phyloP scores from a whole-genome alignment of 2,888 invertebrate species.

The Ptilodon capucinus region DNA sequence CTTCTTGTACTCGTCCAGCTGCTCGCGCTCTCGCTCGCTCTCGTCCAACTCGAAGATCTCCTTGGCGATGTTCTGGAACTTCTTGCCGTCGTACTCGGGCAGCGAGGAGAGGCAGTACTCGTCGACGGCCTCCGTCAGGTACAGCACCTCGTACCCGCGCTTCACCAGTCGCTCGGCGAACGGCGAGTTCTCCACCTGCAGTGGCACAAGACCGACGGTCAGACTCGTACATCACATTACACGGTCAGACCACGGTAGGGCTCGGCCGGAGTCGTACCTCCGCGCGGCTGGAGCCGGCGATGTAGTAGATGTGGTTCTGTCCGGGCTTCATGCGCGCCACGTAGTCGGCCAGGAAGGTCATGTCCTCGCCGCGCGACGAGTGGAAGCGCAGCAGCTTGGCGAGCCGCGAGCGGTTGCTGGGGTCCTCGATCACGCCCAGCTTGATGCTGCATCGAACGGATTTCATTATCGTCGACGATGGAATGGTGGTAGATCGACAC shows the following conservation, averaged over 20 bases:
- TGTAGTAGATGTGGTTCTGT: constrained; percentile 97
- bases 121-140: constrained; percentile 97
- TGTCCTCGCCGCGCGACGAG: constrained; percentile 86
- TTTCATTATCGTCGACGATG: too few species aligned
- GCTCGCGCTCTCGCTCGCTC: constrained; percentile 86
- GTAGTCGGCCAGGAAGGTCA: constrained; percentile 93
- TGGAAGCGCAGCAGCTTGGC: constrained; percentile 97
- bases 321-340: constrained; percentile 97
- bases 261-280: constrained; percentile 78
- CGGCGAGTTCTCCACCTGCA: constrained; percentile 92
- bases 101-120: constrained; percentile 98
- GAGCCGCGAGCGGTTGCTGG: constrained; percentile 96
- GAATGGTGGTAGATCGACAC: too few species aligned
- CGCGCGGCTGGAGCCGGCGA: constrained; percentile 93
- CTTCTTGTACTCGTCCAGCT: constrained; percentile 88
- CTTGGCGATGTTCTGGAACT: constrained; percentile 99
- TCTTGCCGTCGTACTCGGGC: constrained; percentile 99
- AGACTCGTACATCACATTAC: too few species aligned
- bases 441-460: constrained; percentile 86
- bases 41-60: constrained; percentile 96
- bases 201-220: too few species aligned
- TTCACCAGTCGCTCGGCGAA: constrained; percentile 97
- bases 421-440: constrained; percentile 98
- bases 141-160: constrained; percentile 98
- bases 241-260: too few species aligned